Evolutionary conservation across 2,113 vertebrate genomes (phyloP), one percentile per base, ranked within the genome.

Genomic region (Larimichthys crocea): DNA sequence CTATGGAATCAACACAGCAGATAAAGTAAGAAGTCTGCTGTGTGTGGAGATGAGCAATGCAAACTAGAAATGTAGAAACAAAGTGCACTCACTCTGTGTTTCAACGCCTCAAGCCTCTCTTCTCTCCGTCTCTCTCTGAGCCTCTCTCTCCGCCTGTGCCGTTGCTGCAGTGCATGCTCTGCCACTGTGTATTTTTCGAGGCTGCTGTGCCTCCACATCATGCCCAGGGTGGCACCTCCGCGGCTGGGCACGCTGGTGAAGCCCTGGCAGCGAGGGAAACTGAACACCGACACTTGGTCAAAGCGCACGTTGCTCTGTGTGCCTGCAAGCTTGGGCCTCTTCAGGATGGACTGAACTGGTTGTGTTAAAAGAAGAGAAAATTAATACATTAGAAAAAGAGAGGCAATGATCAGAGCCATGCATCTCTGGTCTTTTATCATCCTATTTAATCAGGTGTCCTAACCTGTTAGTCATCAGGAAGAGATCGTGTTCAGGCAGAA

Each of bases 251-350:
- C 97, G 0, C 97, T 97, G 57, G 94, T 97, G 94, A 98, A 99
- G 63, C 97, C 97, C 92, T 99, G 97, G 92, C 97, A 98, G 81
- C 96, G 96, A 0, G 93, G 95, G 91, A 99, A 99, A 86, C 96
- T 97, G 92, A 96, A 98, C 82, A 97, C 97, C 0, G 94, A 96
- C 91, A 98, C 96, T 61, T 92, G 94, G 82, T 95, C 93, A 20
- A 98, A 99, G 79, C 90, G 83, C 22, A 99, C 96, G 0, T 79
- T 96, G 88, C 92, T 91, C 6, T 86, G 93, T 16, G n/a, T 15
- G 48, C 90, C 93, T 5, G 83, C 52, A 1, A 93, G 88, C 74
- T 93, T 95, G n/a, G 93, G 86, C 87, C 94, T 96, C 93, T 97
- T 98, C 94, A 98, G 89, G 89, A 97, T 98, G 79, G 97, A 96